Conservation (phyloP, 64 coral and sea anemone genomes). For the Montipora cactus region DNA sequence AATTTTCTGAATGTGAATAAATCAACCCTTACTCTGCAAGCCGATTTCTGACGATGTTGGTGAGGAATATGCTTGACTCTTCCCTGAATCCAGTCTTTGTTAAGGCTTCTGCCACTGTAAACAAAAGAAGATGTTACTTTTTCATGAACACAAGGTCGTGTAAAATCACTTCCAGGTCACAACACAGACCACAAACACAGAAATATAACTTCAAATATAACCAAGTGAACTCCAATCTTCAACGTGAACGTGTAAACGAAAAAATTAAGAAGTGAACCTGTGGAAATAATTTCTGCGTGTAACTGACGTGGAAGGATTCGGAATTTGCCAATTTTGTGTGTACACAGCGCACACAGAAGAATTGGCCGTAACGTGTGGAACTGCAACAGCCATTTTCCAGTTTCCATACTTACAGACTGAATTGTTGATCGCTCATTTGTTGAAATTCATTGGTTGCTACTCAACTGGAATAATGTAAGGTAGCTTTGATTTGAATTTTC, state of each 20-base stretch:
- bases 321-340: conserved; percentile 70
- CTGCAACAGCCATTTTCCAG: conserved; percentile 49
- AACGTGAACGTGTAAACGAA: background rate
- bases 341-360: conserved; percentile 48
- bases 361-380: background rate
- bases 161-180: background rate
- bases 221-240: no score
- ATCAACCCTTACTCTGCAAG: conserved; percentile 25
- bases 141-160: background rate
- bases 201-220: background rate
- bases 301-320: conserved; percentile 31
- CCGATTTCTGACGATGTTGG: background rate
- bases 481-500: no score
- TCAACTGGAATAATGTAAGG: background rate
- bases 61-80: conserved; percentile 60
- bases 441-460: conserved; percentile 60
- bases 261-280: conserved; percentile 9
- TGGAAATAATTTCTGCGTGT: conserved; percentile 56
- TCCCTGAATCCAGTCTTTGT: conserved; percentile 78
- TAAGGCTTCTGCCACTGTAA: conserved; percentile 83
- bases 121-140: background rate
- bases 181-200: conserved; percentile 14
- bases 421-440: conserved; percentile 68
- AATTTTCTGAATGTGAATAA: background rate
- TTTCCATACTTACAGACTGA: conserved; percentile 48